Conservation (phyloP, 2,797 vertebrate genomes). For the Poeciliopsis paucimaculata region DNA sequence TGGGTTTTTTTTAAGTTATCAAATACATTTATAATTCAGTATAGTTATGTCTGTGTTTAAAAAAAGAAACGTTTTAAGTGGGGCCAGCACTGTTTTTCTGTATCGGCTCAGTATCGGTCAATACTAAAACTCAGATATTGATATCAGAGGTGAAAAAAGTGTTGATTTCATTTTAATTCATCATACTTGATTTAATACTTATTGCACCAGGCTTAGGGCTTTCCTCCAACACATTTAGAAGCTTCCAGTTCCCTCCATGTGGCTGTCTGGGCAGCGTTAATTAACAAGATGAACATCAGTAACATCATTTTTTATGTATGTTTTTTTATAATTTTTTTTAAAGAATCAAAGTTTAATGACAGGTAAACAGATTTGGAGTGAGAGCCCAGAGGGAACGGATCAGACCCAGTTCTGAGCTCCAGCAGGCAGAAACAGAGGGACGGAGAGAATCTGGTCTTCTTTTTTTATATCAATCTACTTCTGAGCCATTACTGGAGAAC, state of each 20-base stretch:
- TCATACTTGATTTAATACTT: too few species aligned
- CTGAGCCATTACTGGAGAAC: slow-evolving; percentile 65
- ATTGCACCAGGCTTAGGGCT: not conserved
- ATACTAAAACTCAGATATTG: too few species aligned
- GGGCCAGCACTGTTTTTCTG: too few species aligned
- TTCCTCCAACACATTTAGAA: slow-evolving; percentile 34
- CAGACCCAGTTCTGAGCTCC: slow-evolving; percentile 45
- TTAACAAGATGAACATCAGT: slow-evolving; percentile 46
- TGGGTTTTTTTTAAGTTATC: too few species aligned
- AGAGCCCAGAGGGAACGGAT: slow-evolving; percentile 47
- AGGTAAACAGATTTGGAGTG: slow-evolving; percentile 43
- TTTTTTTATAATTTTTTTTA: slow-evolving; percentile 6
- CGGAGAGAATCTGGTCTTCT: slow-evolving; percentile 27
- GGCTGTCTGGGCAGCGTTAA: slow-evolving; percentile 47
- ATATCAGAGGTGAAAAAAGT: too few species aligned
- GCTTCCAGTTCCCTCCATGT: slow-evolving; percentile 31
- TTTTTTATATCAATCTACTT: slow-evolving; percentile 48
- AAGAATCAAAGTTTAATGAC: slow-evolving; percentile 42
- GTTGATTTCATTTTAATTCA: too few species aligned
- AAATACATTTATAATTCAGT: too few species aligned
- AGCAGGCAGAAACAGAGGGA: slow-evolving; percentile 28
- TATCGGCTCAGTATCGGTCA: too few species aligned
- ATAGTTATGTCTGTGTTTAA: too few species aligned
- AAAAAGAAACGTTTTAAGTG: too few species aligned
- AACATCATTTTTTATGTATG: slow-evolving; percentile 16